Evolutionary conservation across 2,113 vertebrate genomes (phyloP), one percentile per base, ranked within the genome.

Genomic region (Paedocypris sp.): DNA sequence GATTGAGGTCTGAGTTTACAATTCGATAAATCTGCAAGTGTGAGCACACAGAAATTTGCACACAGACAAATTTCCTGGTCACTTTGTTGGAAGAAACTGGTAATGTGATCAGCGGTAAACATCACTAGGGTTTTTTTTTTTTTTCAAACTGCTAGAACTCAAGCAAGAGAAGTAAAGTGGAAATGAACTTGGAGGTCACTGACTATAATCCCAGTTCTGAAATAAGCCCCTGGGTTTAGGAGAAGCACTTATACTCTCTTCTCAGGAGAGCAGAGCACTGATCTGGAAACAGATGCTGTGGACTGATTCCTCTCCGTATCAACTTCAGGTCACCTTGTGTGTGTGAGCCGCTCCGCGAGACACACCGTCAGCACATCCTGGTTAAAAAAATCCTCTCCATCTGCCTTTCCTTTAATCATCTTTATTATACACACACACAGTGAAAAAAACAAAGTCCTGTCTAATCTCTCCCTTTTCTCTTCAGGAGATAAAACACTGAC

Each of bases 401-500:
- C 42, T 71, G 47, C 19, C 52, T 58, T n/a, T 39, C 68, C 64
- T 39, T 71, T 71, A 42, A 72, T 62, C 65, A 65, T 56, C 45
- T 61, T 11, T 33, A 41, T 32, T 16, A 42, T 12, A 42, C 73
- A 77, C 77, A 53, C 70, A 61, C 66, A 33, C 7, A 49, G 23
- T 16, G 20, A 53, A 38, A 53, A 60, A 68, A 32, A 38, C 18
- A 65, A 42, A 13, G 66, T 36, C 58, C 61, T 73, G 57, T 58
- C 68, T 83, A 78, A 83, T 81, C 79, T 79, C 70, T 65, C 47
- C 69, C 62, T 64, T 38, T 29, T n/a, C 42, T 65, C 59, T 20
- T 52, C 60, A 73, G 75, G 75, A 78, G 80, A 86, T 84, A 83
- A 85, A 82, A 76, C 77, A 75, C 78, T 81, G 81, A 85, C 83